phyloP scores from a whole-genome alignment of 2,797 vertebrate species.

The Loris lydekkerianus region DNA sequence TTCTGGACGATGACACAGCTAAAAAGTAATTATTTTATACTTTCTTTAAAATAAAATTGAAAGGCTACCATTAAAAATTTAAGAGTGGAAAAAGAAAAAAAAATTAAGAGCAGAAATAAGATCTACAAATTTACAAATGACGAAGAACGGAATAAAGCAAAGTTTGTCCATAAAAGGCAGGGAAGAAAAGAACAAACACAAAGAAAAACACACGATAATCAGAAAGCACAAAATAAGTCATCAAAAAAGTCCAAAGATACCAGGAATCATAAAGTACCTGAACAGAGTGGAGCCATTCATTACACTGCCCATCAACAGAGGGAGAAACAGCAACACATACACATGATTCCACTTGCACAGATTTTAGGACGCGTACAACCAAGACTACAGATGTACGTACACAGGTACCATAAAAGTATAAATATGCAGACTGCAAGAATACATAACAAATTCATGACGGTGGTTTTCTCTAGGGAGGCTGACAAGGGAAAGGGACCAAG shows the following conservation, averaged over 20 bases:
- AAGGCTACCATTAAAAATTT: background rate
- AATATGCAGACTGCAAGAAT: background rate
- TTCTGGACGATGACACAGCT: background rate
- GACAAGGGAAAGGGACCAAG: background rate
- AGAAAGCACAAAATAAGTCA: background rate
- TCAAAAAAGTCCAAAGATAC: slow-evolving; percentile 10
- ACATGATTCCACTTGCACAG: background rate
- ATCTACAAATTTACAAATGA: background rate
- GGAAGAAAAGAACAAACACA: background rate
- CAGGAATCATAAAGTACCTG: background rate
- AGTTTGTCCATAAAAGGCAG: slow-evolving; percentile 28
- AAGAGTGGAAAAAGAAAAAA: background rate
- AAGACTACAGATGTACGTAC: background rate
- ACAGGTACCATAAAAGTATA: background rate
- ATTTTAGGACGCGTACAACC: background rate
- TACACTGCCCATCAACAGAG: slow-evolving; percentile 13
- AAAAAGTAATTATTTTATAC: slow-evolving; percentile 44
- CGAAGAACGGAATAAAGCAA: slow-evolving; percentile 1
- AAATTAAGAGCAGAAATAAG: background rate
- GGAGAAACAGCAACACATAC: background rate
- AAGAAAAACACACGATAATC: background rate
- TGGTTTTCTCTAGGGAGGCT: background rate
- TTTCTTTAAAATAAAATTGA: slow-evolving; percentile 43
- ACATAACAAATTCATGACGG: background rate
- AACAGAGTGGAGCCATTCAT: background rate